Percentiles rank a stretch among this genome's conserved stretches.
phyloP scores from a whole-genome alignment of 2,888 invertebrate genomes.

The Lathronympha strigana region DNA sequence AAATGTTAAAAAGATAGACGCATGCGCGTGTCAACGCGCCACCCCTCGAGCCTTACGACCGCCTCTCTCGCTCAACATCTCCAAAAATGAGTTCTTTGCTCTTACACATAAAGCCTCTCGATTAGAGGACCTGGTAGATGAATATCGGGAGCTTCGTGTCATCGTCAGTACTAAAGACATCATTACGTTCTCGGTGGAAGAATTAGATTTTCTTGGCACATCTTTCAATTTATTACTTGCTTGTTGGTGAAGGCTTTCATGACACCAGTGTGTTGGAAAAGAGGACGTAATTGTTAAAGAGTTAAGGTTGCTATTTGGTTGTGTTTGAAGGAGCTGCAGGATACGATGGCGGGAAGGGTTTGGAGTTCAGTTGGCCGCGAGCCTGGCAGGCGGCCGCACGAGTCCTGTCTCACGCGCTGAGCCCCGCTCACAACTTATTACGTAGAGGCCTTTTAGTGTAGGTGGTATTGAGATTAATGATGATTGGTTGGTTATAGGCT shows the following conservation, averaged over 20 bases:
- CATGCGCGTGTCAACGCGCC: conserved; percentile 82
- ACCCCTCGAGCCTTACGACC: conserved; percentile 83
- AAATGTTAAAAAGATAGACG: conserved; percentile 72
- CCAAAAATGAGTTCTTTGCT: conserved; percentile 73
- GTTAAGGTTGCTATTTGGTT: conserved; percentile 58
- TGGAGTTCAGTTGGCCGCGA: conserved; percentile 75
- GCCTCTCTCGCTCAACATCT: conserved; percentile 70
- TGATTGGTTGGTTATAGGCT: conserved; percentile 1
- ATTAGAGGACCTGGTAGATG: conserved; percentile 56
- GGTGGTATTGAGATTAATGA: conserved; percentile 27
- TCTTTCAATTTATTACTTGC: conserved; percentile 63
- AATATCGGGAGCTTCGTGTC: conserved; percentile 68
- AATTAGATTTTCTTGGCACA: conserved; percentile 77
- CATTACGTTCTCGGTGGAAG: conserved; percentile 78
- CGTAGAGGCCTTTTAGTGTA: conserved; percentile 55
- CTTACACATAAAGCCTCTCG: conserved; percentile 63
- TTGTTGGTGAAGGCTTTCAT: conserved; percentile 48
- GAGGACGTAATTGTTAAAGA: conserved; percentile 47
- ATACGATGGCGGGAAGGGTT: conserved; percentile 63
- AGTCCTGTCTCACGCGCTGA: conserved; percentile 49
- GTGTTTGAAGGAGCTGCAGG: conserved; percentile 50
- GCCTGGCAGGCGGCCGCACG: conserved; percentile 66
- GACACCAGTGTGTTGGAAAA: conserved; percentile 47
- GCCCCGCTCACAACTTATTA: conserved; percentile 71
- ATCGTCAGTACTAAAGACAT: conserved; percentile 77